Evolutionary conservation across 2,113 vertebrate species (phyloP).

Genomic region (Ploceus nigricollis): DNA sequence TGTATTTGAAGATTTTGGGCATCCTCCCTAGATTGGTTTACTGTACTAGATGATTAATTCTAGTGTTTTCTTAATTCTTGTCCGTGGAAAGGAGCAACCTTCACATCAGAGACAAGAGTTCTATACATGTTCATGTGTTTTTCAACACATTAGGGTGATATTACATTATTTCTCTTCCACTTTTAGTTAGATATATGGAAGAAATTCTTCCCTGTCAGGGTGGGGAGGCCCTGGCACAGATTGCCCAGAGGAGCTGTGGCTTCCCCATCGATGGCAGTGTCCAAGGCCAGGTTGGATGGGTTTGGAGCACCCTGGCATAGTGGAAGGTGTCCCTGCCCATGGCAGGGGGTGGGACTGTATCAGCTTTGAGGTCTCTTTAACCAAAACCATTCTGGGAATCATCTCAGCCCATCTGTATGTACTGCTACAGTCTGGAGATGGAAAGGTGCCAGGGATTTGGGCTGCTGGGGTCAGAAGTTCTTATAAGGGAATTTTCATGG

Average conservation of each 20-base stretch:
- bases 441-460: not conserved
- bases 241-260: not conserved
- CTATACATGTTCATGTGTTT: not conserved
- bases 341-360: not conserved
- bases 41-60: not conserved
- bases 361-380: not conserved
- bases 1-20: not conserved
- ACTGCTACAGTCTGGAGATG: not conserved
- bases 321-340: not conserved
- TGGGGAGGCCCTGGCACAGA: not conserved
- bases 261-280: not conserved
- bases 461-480: not conserved
- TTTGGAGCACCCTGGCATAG: not conserved
- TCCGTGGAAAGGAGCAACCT: not conserved
- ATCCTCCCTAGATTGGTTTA: not conserved
- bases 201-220: not conserved
- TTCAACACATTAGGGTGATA: not conserved
- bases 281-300: accelerated
- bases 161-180: not conserved
- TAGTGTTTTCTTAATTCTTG: not conserved
- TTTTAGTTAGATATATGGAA: not conserved
- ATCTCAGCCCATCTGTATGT: not conserved
- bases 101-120: not conserved
- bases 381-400: not conserved
- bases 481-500: not conserved